Conservation (phyloP, 2,113 vertebrate species). For the Rana temporaria region DNA sequence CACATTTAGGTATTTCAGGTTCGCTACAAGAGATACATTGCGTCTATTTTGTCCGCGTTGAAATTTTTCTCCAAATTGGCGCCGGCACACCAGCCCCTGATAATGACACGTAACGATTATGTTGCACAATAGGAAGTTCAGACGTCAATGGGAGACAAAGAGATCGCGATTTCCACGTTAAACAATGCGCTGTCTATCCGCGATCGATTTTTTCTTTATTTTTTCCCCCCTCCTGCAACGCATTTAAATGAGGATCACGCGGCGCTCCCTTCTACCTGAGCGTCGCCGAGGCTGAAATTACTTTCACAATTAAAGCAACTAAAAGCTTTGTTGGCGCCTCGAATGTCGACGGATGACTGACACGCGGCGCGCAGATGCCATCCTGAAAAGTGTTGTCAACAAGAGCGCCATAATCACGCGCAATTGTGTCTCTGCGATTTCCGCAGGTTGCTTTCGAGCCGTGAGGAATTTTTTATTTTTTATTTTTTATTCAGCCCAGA, state of each 20-base stretch:
- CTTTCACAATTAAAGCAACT: neutral
- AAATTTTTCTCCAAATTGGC: neutral
- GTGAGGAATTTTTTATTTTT: conserved; percentile 4
- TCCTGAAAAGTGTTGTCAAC: conserved; percentile 16
- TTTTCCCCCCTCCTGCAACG: too few species aligned
- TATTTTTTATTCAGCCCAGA: neutral
- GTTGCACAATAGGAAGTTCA: neutral
- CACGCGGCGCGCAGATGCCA: conserved; percentile 3
- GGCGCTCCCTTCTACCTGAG: conserved; percentile 3
- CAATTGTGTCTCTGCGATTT: conserved; percentile 16
- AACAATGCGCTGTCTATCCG: too few species aligned
- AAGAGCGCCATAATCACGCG: conserved; percentile 11
- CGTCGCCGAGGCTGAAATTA: neutral
- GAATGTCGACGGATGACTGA: neutral
- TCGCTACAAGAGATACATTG: too few species aligned
- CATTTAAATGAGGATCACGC: neutral
- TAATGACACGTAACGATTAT: neutral
- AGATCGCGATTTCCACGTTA: too few species aligned
- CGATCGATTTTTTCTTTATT: too few species aligned
- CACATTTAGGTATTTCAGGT: too few species aligned
- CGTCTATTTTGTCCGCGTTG: too few species aligned
- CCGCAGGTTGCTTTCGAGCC: neutral
- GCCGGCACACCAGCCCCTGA: neutral
- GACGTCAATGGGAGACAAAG: too few species aligned
- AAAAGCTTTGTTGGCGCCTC: neutral